Percentiles rank a stretch among this genome's conserved stretches.
Conservation (phyloP, 2,888 invertebrate species). For the Caenorhabditis uteleia region DNA sequence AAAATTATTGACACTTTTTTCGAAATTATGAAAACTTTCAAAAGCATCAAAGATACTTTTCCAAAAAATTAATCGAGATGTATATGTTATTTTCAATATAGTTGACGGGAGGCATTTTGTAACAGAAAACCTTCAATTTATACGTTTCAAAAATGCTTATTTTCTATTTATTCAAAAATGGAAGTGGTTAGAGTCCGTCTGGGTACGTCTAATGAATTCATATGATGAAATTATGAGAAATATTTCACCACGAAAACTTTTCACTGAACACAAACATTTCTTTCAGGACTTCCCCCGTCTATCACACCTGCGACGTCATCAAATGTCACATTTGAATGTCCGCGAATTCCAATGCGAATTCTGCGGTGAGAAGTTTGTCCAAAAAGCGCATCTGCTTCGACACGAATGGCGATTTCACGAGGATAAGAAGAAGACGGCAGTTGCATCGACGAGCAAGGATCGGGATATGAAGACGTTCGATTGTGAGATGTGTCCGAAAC, state of each 20-base stretch:
- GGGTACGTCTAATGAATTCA: too few species aligned
- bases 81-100: too few species aligned
- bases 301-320: slow-evolving; percentile 55
- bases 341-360: slow-evolving; percentile 40
- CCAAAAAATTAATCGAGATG: too few species aligned
- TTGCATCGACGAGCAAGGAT: neutral
- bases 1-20: too few species aligned
- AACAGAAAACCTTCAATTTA: too few species aligned
- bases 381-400: slow-evolving; percentile 47
- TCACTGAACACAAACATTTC: neutral
- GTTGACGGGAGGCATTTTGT: too few species aligned
- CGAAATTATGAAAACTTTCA: too few species aligned
- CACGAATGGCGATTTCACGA: slow-evolving; percentile 44
- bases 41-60: too few species aligned
- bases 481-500: slow-evolving; percentile 30
- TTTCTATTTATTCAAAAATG: too few species aligned
- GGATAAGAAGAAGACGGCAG: slow-evolving; percentile 6
- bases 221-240: neutral
- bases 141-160: too few species aligned
- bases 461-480: too few species aligned
- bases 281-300: slow-evolving; percentile 46
- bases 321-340: slow-evolving; percentile 48
- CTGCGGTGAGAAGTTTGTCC: slow-evolving; percentile 44
- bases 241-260: neutral
- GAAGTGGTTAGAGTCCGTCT: too few species aligned